Evolutionary conservation across 2,113 vertebrate genomes (phyloP), one percentile per base, ranked within the genome.

Genomic region (Ictalurus furcatus): DNA sequence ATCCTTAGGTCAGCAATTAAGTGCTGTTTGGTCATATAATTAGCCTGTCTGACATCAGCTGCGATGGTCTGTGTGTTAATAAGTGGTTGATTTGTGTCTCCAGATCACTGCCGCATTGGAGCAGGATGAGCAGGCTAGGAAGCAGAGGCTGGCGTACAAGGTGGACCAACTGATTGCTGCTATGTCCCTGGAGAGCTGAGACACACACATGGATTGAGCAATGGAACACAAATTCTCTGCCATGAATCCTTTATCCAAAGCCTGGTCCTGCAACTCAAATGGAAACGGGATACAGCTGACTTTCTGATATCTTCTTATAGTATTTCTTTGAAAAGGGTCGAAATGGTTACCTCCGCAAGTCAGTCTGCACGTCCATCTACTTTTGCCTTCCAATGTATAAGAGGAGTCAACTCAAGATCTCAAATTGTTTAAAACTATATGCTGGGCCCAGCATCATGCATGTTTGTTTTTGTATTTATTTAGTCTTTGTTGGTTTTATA

Each of bases 171-270:
- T 99, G 69, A 98, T 99, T 40, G 93, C 94, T 23, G 98, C 97
- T 93, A 99, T 99, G 98, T 98, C 97, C 88, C 93, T 98, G 0
- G 98, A 99, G 95, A 99, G 98, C 97, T 99, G 98, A 99, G 90
- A 61, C 25, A 65, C 23, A 79, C 23, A 52, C 48, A 25, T 13
- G 71, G 78, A 87, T 58, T 28, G 84, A 83, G 52, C 44, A 79
- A 78, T 76, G 59, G 84, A 90, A 85, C 56, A 90, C 81, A 79
- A 54, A 73, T 80, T 65, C 69, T 76, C 65, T 48, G 76, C 52
- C 59, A 48, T 83, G 81, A 81, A 88, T 88, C 78, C 82, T 83
- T 88, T 88, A 88, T 85, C 84, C 87, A 86, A 90, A 88, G 78
- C 79, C 86, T 84, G 40, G 56, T 80, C 61, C 84, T 67, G 48